These are phyloP conservation scores for Caenorhabditis plicata DNA, from an alignment of 2,888 invertebrate genomes.

Conservation along the genomic window DNA sequence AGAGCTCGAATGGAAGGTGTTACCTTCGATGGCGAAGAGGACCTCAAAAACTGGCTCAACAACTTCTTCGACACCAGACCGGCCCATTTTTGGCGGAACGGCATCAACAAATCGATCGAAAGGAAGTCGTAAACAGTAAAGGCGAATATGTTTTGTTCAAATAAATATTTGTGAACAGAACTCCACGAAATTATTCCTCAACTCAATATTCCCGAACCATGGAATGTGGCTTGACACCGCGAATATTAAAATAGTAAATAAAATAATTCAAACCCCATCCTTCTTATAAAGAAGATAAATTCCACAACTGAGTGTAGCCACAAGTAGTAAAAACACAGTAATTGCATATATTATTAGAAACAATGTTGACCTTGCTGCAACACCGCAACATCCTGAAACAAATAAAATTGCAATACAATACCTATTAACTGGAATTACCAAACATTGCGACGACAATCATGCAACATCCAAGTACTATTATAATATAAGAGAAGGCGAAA, in stretches of 20 bases:
- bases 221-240: too few relatives aligned
- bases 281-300: conserved; percentile 60
- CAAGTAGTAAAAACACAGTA: conserved; percentile 52
- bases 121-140: too few relatives aligned
- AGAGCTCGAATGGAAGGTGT: too few relatives aligned
- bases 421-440: conserved; percentile 33
- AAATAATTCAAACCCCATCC: conserved; percentile 50
- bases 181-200: too few relatives aligned
- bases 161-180: too few relatives aligned
- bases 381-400: conserved; percentile 60
- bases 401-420: neutral
- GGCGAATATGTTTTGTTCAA: too few relatives aligned
- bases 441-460: conserved; percentile 61
- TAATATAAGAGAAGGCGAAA: conserved; percentile 62
- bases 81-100: too few relatives aligned
- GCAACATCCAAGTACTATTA: conserved; percentile 57
- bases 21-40: too few relatives aligned
- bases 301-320: conserved; percentile 56
- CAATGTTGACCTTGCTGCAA: conserved; percentile 40
- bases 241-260: neutral
- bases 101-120: too few relatives aligned
- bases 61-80: too few relatives aligned
- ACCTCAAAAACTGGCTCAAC: too few relatives aligned
- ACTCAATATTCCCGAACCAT: too few relatives aligned
- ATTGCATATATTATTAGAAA: conserved; percentile 55